Evolutionary conservation across 2,888 invertebrate genomes (phyloP).

Genomic region (Lymantria dispar): DNA sequence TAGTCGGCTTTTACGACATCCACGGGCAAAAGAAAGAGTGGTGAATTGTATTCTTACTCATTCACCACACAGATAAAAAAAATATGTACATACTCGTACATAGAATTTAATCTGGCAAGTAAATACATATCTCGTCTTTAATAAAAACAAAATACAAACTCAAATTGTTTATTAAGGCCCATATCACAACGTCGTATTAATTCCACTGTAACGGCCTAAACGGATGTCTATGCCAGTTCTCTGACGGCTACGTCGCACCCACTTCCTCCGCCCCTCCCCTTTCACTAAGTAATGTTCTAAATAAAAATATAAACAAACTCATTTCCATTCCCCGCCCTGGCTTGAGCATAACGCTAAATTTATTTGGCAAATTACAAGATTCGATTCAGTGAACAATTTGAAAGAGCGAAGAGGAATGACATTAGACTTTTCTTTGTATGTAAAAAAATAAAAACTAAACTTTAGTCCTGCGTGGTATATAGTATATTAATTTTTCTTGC

Average conservation of each 20-base stretch:
- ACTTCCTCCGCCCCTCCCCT: not conserved
- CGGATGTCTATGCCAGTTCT: constrained; percentile 6
- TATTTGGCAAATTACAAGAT: constrained; percentile 41
- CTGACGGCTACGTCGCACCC: not conserved
- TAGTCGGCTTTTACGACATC: no score
- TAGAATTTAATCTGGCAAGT: no score
- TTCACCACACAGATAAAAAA: no score
- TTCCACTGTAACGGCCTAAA: constrained; percentile 11
- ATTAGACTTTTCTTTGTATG: constrained; percentile 18
- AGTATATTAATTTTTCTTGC: no score
- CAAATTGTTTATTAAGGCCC: not conserved
- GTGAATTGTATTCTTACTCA: no score
- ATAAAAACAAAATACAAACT: not conserved
- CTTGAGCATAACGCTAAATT: constrained; percentile 27
- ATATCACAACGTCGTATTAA: constrained; percentile 6
- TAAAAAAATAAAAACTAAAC: no score
- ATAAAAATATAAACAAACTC: constrained; percentile 26
- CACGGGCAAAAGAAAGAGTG: no score
- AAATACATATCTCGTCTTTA: no score
- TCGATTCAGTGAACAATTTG: constrained; percentile 34
- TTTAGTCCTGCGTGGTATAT: no score
- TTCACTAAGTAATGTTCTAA: constrained; percentile 12
- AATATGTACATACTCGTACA: no score
- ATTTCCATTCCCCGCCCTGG: constrained; percentile 14
- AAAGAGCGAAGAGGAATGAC: constrained; percentile 10